These are phyloP conservation scores for Semnopithecus entellus DNA, from an alignment of 2,113 vertebrate species.

Conservation along the genomic window DNA sequence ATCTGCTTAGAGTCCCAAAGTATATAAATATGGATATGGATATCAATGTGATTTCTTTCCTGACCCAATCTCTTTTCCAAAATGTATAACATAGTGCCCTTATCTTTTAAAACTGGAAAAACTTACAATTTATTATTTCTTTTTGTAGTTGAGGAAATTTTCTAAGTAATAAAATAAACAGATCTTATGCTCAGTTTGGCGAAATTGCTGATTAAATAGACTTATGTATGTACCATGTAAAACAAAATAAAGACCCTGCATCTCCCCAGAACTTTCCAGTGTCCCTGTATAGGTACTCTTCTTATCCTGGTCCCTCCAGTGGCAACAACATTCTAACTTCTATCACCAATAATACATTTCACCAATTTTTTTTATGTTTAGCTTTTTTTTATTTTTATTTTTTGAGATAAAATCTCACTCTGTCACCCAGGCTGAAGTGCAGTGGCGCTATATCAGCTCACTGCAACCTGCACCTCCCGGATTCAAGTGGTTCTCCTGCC, in stretches of 20 bases:
- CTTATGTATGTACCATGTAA: neutral
- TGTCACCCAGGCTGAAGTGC: too few relatives aligned
- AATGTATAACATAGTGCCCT: neutral
- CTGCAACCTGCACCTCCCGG: accelerated
- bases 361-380: neutral
- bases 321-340: neutral
- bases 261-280: neutral
- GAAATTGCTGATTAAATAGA: neutral
- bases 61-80: neutral
- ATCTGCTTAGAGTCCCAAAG: constrained; percentile 26
- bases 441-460: too few relatives aligned
- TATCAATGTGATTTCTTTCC: neutral
- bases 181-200: neutral
- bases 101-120: neutral
- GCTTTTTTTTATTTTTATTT: neutral
- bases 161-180: neutral
- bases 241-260: neutral
- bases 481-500: too few relatives aligned
- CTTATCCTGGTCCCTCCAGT: accelerated
- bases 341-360: neutral
- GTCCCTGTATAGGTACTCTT: neutral
- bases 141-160: neutral
- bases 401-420: too few relatives aligned
- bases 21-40: neutral
- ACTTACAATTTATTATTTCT: neutral